Evolutionary conservation across 2,888 invertebrate species (phyloP), one percentile per base, ranked within the genome.

Genomic region (Pseudococcus jackbeardsleyi): DNA sequence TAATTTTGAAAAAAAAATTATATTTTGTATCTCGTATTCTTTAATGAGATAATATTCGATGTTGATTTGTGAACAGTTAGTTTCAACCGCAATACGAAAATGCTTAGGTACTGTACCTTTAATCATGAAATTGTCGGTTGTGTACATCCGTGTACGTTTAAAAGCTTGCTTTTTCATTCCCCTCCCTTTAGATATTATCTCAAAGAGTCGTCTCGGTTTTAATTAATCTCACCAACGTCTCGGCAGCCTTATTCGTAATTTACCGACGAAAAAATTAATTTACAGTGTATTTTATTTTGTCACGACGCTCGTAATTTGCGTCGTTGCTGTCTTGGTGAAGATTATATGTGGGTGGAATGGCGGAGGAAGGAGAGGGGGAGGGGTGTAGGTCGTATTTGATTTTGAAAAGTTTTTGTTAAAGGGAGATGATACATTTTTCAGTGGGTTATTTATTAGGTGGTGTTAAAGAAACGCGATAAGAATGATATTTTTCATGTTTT

Each of bases 71-170:
- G 39, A 77, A 17, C 7, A 77, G 5, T 77, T 77, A 77, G 77
- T 77, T 77, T 39, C 77, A 50, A 77, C 26, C 5, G 39, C 39
- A 12, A 17, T 77, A 77, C 7, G 77, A 77, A 77, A 77, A 26
- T 33, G 39, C 22, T 77, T 33, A n/a, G n/a, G n/a, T n/a, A n/a
- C n/a, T n/a, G n/a, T 15, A 77, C 39, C 77, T 77, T 77, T 39
- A 77, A 77, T 77, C 77, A 39, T 39, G 77, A 77, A 77, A 77
- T 77, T 77, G 77, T 77, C 33, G 77, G 77, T 77, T 33, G 26
- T 33, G 26, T 33, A 33, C 26, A 3, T 33, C 3, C 26, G 77
- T 2, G 77, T 26, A 17, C 77, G 77, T 17, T 39, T 77, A 39
- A 77, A 77, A 77, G 11, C 72, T 11, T 77, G 77, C 77, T 77